phyloP scores from a whole-genome alignment of 35 echinoderm and acorn worm genomes.

The Patiria miniata region DNA sequence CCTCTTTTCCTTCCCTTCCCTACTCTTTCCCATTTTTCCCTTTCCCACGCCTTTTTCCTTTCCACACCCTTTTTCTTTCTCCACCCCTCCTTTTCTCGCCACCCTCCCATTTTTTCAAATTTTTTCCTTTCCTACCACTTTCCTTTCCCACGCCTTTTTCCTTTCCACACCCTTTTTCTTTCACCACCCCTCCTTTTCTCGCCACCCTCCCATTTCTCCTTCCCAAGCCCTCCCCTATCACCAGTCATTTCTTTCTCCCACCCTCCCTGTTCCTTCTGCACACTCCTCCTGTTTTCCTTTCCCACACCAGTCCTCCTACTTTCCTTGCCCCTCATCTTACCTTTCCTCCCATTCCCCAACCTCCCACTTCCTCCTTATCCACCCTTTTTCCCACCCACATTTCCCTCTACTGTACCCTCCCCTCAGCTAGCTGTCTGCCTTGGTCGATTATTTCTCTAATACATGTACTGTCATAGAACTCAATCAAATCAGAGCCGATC shows the following conservation, averaged over 20 bases:
- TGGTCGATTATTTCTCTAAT: too few relatives aligned
- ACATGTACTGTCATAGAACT: too few relatives aligned
- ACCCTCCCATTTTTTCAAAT: neutral
- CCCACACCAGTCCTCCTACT: neutral
- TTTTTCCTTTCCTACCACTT: neutral
- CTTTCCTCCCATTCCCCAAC: constrained; percentile 3
- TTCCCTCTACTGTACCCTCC: too few relatives aligned
- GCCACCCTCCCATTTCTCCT: neutral
- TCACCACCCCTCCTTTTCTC: neutral
- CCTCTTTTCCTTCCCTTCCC: neutral
- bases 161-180: neutral
- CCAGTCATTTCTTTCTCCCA: neutral
- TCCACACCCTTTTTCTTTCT: neutral
- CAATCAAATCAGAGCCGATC: too few relatives aligned
- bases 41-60: neutral
- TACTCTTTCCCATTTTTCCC: too few relatives aligned
- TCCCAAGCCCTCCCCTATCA: neutral
- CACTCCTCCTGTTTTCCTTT: neutral
- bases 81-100: neutral
- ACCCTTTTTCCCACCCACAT: neutral
- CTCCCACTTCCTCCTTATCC: neutral
- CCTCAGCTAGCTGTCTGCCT: too few relatives aligned
- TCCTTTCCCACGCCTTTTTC: neutral
- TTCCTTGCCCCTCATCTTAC: neutral
- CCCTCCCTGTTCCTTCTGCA: neutral